Evolutionary conservation across 2,797 vertebrate species (phyloP).

Genomic region (Forpus xanthops): DNA sequence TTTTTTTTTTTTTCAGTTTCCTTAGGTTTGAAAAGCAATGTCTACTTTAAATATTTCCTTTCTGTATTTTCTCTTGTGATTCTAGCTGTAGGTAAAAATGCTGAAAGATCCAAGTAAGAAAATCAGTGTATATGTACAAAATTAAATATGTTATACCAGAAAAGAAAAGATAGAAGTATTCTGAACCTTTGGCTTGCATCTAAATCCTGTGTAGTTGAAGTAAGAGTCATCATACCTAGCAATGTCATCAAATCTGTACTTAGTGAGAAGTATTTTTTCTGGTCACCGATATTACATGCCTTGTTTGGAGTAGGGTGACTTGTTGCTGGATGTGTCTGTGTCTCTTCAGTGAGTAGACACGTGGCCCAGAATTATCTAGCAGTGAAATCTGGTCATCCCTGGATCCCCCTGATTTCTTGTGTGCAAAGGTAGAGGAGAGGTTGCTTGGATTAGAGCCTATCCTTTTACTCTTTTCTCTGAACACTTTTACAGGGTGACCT

Average conservation of each 20-base stretch:
- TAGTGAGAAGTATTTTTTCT: not conserved
- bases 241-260: not conserved
- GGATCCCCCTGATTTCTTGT: not conserved
- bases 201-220: not conserved
- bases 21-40: not conserved
- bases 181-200: not conserved
- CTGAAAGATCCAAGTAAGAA: not conserved
- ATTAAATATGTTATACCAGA: not conserved
- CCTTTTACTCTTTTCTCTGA: not conserved
- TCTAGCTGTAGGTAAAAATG: not conserved
- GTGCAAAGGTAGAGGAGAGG: not conserved
- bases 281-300: not conserved
- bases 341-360: not conserved
- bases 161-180: not conserved
- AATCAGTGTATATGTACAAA: not conserved
- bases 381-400: not conserved
- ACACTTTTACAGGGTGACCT: not conserved
- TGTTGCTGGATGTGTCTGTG: not conserved
- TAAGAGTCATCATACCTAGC: not conserved
- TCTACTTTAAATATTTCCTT: not conserved
- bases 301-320: not conserved
- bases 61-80: not conserved
- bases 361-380: not conserved
- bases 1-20: not conserved
- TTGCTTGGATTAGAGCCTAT: not conserved